Conservation (phyloP, 2,888 invertebrate species). For the Idaea biselata region DNA sequence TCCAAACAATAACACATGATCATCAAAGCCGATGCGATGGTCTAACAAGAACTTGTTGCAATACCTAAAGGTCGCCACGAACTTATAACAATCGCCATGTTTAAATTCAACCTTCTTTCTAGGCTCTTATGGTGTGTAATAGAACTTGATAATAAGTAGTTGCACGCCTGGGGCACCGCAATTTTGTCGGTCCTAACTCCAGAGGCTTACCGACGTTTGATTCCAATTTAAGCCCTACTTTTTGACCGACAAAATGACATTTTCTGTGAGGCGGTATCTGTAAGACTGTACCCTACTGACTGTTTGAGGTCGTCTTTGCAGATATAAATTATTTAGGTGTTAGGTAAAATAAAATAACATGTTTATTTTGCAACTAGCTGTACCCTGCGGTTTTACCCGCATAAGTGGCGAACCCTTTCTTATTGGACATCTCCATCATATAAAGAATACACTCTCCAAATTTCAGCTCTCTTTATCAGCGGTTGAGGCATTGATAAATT, state of each 20-base stretch:
- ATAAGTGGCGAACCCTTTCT: no score
- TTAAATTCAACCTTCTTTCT: constrained; percentile 9
- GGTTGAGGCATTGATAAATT: no score
- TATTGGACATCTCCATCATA: no score
- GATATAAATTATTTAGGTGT: no score
- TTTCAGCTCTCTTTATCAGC: no score
- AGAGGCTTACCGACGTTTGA: constrained; percentile 24
- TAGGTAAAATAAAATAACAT: no score
- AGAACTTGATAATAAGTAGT: background rate
- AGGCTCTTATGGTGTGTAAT: constrained; percentile 9
- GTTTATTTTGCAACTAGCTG: no score
- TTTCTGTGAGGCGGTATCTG: constrained; percentile 3
- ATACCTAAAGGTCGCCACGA: constrained; percentile 6
- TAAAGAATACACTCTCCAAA: no score
- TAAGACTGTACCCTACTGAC: background rate
- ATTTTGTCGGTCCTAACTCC: constrained; percentile 24
- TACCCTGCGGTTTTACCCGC: no score
- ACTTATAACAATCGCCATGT: background rate
- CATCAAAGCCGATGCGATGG: constrained; percentile 22
- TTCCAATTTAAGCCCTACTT: constrained; percentile 30
- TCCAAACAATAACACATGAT: constrained; percentile 22
- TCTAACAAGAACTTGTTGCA: constrained; percentile 26
- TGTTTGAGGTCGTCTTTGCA: background rate
- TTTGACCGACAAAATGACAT: constrained; percentile 26
- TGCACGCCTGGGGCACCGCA: constrained; percentile 23